phyloP scores from a whole-genome alignment of 2,797 vertebrate species.

The Amblyraja radiata region DNA sequence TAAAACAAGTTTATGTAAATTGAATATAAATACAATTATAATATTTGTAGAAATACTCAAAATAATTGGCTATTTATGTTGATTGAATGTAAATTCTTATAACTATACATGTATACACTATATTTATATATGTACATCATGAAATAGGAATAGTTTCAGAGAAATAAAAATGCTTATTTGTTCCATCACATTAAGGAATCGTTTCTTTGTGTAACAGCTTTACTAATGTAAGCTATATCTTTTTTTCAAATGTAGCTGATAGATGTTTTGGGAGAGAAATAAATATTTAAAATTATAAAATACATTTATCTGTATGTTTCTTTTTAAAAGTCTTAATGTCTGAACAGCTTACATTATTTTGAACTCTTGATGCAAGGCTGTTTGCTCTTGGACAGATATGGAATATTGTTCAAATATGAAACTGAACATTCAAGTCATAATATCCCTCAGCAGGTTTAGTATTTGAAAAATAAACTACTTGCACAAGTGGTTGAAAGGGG shows the following conservation, averaged over 20 bases:
- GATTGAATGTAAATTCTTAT: neutral
- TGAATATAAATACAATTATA: neutral
- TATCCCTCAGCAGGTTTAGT: neutral
- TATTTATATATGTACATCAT: neutral
- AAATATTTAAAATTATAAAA: slow-evolving; percentile 13
- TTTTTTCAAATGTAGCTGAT: slow-evolving; percentile 17
- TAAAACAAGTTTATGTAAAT: neutral
- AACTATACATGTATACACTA: neutral
- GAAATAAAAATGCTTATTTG: neutral
- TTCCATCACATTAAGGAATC: neutral
- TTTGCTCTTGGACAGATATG: neutral
- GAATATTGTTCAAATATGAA: neutral
- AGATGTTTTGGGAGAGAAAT: slow-evolving; percentile 33
- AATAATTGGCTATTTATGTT: neutral
- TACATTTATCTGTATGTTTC: neutral
- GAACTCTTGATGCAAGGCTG: neutral
- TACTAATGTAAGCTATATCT: neutral
- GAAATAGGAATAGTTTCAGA: neutral
- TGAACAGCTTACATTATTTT: neutral
- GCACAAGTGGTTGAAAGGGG: neutral
- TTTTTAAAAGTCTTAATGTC: neutral
- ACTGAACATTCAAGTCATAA: neutral
- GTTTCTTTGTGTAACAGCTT: slow-evolving; percentile 12
- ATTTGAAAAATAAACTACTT: neutral
- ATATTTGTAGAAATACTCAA: neutral